Conservation (phyloP, 2,888 invertebrate genomes). For the Rutpela maculata region DNA sequence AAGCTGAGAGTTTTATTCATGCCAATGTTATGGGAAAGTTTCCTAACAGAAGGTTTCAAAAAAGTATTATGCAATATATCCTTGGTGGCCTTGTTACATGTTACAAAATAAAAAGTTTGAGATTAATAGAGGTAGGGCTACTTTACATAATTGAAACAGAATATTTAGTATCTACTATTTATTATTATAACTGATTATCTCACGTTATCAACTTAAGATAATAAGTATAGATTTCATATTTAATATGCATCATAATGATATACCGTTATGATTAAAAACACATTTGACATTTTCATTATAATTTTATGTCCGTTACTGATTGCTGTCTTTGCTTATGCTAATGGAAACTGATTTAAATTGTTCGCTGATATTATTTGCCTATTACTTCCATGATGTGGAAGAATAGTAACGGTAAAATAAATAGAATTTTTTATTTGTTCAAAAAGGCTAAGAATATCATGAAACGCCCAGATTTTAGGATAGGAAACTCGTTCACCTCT, state of each 20-base stretch:
- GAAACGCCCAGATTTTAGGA: too few species aligned
- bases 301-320: too few species aligned
- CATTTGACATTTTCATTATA: too few species aligned
- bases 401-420: too few species aligned
- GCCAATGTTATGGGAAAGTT: conserved; percentile 5
- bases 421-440: too few species aligned
- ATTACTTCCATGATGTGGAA: too few species aligned
- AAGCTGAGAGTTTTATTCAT: conserved; percentile 13
- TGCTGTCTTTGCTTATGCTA: too few species aligned
- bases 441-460: too few species aligned
- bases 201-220: too few species aligned
- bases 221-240: not conserved
- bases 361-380: too few species aligned
- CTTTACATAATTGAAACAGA: not conserved
- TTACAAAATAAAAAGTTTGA: conserved; percentile 7
- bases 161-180: conserved; percentile 2
- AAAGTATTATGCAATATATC: not conserved
- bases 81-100: conserved; percentile 1
- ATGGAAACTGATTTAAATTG: too few species aligned
- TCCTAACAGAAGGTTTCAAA: not conserved
- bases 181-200: not conserved
- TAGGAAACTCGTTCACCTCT: too few species aligned
- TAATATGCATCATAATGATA: not conserved
- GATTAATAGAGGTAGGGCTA: conserved; percentile 7
- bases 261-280: not conserved